Conservation (phyloP, 2,113 vertebrate species). For the Pteronura brasiliensis region DNA sequence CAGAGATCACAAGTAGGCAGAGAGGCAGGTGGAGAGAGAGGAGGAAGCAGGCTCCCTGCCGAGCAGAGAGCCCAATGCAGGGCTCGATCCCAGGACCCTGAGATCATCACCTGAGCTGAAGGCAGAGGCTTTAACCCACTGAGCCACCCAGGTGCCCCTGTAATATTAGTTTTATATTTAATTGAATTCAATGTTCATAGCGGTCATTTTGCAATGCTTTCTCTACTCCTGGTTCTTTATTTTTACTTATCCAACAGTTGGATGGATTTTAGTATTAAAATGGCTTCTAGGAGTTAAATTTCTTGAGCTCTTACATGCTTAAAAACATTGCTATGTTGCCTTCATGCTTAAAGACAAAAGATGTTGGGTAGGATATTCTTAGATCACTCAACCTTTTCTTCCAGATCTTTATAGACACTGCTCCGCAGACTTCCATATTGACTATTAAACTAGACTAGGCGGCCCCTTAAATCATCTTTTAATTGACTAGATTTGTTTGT, state of each 20-base stretch:
- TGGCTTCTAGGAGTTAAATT: not conserved
- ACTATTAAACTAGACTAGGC: not conserved
- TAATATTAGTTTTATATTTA: conserved; percentile 14
- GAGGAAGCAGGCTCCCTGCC: no score
- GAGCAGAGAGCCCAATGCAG: no score
- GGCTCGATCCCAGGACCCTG: no score
- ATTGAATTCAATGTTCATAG: not conserved
- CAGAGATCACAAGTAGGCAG: no score
- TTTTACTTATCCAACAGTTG: not conserved
- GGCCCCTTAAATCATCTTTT: not conserved
- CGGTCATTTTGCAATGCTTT: not conserved
- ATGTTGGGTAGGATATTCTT: not conserved
- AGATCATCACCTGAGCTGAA: no score
- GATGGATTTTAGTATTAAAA: not conserved
- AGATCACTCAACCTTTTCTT: not conserved
- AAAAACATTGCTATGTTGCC: not conserved
- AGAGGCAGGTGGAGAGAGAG: no score
- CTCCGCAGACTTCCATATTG: not conserved
- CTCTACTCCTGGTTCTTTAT: not conserved
- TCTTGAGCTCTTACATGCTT: not conserved
- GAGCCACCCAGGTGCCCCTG: no score
- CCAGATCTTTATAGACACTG: not conserved
- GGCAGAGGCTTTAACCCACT: no score
- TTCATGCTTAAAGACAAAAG: not conserved
- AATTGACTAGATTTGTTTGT: not conserved